These are phyloP conservation scores for Loris lydekkerianus DNA, from an alignment of 2,797 vertebrate species.

Conservation along the genomic window DNA sequence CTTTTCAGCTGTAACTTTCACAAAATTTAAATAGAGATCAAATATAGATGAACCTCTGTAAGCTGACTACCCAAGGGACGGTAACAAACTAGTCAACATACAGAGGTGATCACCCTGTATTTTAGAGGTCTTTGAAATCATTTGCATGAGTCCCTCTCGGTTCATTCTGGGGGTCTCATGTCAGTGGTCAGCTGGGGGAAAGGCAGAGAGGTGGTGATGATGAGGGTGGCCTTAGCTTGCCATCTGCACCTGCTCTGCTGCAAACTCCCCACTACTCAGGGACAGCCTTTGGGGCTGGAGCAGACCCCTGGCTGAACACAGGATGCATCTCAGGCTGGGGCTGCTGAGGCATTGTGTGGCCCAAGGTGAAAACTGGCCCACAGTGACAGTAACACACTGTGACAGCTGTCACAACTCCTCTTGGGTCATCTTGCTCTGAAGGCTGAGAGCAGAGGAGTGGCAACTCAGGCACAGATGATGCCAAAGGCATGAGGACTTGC, in stretches of 20 bases:
- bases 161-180: not conserved
- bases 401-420: conserved; percentile 89
- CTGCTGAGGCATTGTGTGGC: conserved; percentile 79
- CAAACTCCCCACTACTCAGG: conserved; percentile 50
- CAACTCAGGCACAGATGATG: conserved; percentile 76
- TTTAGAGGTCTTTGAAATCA: not conserved
- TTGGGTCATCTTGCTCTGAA: conserved; percentile 79
- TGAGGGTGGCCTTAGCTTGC: not conserved
- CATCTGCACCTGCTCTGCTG: conserved; percentile 59
- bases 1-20: not conserved
- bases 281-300: conserved; percentile 81
- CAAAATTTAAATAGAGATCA: not conserved
- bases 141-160: fast-evolving
- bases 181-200: fast-evolving
- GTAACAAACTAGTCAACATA: no score
- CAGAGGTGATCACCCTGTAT: no score
- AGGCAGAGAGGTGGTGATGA: not conserved
- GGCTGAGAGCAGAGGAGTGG: conserved; percentile 81
- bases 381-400: conserved; percentile 85
- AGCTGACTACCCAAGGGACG: no score
- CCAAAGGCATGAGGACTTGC: not conserved
- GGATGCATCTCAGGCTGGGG: conserved; percentile 81
- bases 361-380: conserved; percentile 82
- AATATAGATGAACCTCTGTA: no score
- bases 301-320: conserved; percentile 82